Conservation (phyloP, 2,797 vertebrate species). For the Adelosebastes latens region DNA sequence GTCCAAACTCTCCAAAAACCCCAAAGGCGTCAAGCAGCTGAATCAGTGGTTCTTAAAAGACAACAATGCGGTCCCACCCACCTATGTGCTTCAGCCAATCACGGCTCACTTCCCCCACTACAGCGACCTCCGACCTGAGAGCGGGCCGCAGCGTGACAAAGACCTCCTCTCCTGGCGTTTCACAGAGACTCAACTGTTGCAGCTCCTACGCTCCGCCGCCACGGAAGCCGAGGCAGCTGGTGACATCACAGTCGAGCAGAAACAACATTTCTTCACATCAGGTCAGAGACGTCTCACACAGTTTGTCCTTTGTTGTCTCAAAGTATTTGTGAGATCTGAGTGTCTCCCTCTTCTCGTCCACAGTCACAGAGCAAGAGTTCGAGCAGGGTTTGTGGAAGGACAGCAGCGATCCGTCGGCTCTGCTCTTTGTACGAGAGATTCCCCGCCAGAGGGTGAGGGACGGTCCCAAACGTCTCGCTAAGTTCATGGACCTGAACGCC, state of each 20-base stretch:
- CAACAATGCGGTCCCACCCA: conserved; percentile 80
- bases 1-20: conserved; percentile 74
- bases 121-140: conserved; percentile 66
- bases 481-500: conserved; percentile 71
- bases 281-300: conserved; percentile 63
- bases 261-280: conserved; percentile 80
- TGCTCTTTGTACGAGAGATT: conserved; percentile 84
- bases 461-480: conserved; percentile 67
- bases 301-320: background rate
- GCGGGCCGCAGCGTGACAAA: conserved; percentile 37
- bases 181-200: conserved; percentile 74
- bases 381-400: conserved; percentile 76
- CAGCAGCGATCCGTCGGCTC: conserved; percentile 14
- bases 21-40: conserved; percentile 74
- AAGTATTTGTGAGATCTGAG: background rate
- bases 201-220: conserved; percentile 76
- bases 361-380: conserved; percentile 85
- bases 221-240: conserved; percentile 74
- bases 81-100: conserved; percentile 85
- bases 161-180: conserved; percentile 57
- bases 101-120: conserved; percentile 76
- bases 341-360: conserved; percentile 18
- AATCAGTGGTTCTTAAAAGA: conserved; percentile 81
- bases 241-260: conserved; percentile 77
- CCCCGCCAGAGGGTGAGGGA: conserved; percentile 70